Evolutionary conservation across 2,797 vertebrate species (phyloP), one percentile per base, ranked within the genome.

Genomic region (Ataeniobius toweri): DNA sequence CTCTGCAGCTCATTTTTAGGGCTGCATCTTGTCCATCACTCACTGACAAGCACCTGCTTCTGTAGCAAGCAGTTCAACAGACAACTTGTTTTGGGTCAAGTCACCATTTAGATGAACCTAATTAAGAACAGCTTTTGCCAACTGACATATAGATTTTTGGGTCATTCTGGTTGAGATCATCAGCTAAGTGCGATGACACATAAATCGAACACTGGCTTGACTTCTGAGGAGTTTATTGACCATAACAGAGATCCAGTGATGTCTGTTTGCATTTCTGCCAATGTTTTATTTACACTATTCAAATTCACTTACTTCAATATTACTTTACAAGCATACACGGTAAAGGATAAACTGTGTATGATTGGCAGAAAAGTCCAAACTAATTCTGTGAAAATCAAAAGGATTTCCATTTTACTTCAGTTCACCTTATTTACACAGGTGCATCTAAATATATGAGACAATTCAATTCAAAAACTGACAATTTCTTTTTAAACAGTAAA

Each of bases 131-230:
- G 87, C 70, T 87, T 72, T 79, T 91, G 87, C 89, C 85, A 90
- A 87, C 89, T 88, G 88, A 69, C 39, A 65, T 79, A 93, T 91
- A 86, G 94, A 94, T 91, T 88, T 86, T 79, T 72, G 67, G 85
- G 80, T 87, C 82, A 80, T 85, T 88, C 56, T 74, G 75, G 59
- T 86, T 88, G 86, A 89, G 83, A 85, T 90, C 86, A 89, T 90
- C 85, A 82, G 79, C 85, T 88, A 86, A 90, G 79, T 84, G 75
- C 68, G 73, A 69, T 88, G 85, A 85, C 80, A 88, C 83, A 81
- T 73, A 77, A 71, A 84, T 59, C 71, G 78, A 81, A 77, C 55
- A 59, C 70, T 59, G 82, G 77, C 70, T 77, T 81, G 74, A 79
- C 83, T 83, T 69, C 79, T 85, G 71, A 81, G 80, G 78, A 81